Evolutionary conservation across 2,888 invertebrate species (phyloP).

Genomic region (Carabus problematicus): DNA sequence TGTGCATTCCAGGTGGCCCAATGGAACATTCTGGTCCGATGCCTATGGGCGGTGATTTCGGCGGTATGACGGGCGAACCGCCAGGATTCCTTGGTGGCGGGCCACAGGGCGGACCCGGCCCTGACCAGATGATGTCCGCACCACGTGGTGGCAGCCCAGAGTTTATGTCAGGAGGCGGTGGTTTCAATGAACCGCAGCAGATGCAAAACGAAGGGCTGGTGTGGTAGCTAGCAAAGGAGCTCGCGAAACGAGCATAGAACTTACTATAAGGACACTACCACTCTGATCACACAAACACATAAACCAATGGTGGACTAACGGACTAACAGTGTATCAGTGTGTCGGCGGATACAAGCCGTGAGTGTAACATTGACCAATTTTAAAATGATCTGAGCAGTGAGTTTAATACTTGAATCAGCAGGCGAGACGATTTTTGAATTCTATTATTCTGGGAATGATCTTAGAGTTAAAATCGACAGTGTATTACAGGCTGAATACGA

Average conservation of each 20-base stretch:
- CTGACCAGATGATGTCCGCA: slow-evolving; percentile 72
- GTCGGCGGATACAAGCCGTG: not conserved
- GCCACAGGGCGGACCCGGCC: slow-evolving; percentile 63
- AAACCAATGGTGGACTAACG: not conserved
- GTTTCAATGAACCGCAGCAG: slow-evolving; percentile 75
- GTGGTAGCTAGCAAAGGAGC: slow-evolving; percentile 69
- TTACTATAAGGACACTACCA: not conserved
- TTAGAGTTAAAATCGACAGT: not conserved
- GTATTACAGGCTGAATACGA: slow-evolving; percentile 1
- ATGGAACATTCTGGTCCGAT: slow-evolving; percentile 68
- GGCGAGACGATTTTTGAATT: no score
- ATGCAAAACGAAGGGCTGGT: slow-evolving; percentile 76
- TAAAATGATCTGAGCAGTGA: no score
- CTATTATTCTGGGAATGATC: no score
- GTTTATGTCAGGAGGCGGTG: slow-evolving; percentile 70
- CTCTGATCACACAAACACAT: not conserved
- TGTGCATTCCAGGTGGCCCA: slow-evolving; percentile 66
- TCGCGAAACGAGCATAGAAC: slow-evolving; percentile 59
- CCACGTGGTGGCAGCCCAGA: slow-evolving; percentile 77
- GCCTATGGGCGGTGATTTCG: slow-evolving; percentile 80
- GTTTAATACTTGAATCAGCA: no score
- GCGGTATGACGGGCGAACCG: slow-evolving; percentile 73
- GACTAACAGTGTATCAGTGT: not conserved
- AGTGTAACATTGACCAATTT: slow-evolving; percentile 4
- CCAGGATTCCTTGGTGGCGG: slow-evolving; percentile 59